Percentiles rank a stretch among this genome's conserved stretches.
phyloP scores from a whole-genome alignment of 2,888 invertebrate species.

The Drosophila siamana region DNA sequence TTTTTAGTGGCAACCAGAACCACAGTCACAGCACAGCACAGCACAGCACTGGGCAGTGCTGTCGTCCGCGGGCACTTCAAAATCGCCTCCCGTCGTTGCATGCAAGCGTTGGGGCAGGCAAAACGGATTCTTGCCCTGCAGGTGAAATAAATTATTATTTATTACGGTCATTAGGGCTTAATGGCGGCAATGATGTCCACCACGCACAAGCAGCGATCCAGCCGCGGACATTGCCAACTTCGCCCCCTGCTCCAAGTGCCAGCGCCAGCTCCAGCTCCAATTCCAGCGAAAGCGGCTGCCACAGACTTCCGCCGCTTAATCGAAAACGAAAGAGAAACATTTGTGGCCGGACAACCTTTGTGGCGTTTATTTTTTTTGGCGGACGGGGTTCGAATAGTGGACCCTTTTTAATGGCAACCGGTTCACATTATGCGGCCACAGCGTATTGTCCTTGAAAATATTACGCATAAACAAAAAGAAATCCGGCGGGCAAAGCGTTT shows the following conservation, averaged over 20 bases:
- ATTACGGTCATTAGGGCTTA: conserved; percentile 81
- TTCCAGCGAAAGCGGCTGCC: conserved; percentile 27
- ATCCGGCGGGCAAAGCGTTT: conserved; percentile 64
- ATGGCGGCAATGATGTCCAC: conserved; percentile 82
- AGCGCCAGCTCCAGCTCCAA: neutral
- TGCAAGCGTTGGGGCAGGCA: conserved; percentile 31
- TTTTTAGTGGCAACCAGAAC: conserved; percentile 65
- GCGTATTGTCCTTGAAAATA: conserved; percentile 74
- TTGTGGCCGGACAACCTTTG: conserved; percentile 69
- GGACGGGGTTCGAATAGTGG: conserved; percentile 24
- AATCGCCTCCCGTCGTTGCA: conserved; percentile 37
- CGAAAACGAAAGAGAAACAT: conserved; percentile 75
- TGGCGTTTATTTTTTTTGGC: conserved; percentile 3
- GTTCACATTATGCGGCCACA: conserved; percentile 71
- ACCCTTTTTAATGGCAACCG: conserved; percentile 75
- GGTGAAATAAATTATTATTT: conserved; percentile 82
- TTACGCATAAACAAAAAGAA: conserved; percentile 48
- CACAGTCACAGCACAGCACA: too few species aligned
- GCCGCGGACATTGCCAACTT: conserved; percentile 33
- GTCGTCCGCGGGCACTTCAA: conserved; percentile 40
- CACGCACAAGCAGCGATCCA: conserved; percentile 53
- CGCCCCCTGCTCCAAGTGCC: neutral
- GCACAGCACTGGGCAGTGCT: neutral
- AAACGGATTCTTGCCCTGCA: conserved; percentile 61
- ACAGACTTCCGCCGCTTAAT: conserved; percentile 78